phyloP scores from a whole-genome alignment of 2,888 invertebrate species.

The Pterostichus niger region DNA sequence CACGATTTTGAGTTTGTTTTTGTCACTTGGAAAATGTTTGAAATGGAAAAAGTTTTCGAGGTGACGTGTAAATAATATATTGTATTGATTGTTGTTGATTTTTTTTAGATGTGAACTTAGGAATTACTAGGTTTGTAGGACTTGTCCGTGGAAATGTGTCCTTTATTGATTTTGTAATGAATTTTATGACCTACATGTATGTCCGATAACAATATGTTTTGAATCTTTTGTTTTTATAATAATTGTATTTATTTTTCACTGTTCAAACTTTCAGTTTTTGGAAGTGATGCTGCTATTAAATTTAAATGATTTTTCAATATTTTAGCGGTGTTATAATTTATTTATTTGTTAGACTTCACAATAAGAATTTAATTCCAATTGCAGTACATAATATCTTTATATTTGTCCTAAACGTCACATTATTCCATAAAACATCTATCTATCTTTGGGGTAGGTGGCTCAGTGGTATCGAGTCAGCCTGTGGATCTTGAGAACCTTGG shows the following conservation, averaged over 20 bases:
- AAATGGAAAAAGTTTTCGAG: neutral
- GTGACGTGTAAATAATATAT: neutral
- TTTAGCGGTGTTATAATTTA: neutral
- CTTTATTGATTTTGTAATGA: conserved; percentile 41
- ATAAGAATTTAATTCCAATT: no score
- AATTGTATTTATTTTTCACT: neutral
- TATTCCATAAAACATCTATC: no score
- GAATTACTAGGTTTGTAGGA: conserved; percentile 47
- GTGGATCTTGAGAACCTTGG: no score
- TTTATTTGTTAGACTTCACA: no score
- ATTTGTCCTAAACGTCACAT: no score
- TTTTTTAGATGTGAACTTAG: neutral
- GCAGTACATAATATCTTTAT: no score
- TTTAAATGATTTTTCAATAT: neutral
- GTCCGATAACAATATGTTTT: conserved; percentile 11
- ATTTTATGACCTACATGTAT: conserved; percentile 49
- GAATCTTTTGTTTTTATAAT: neutral
- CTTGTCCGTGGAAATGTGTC: neutral
- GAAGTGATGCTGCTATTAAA: neutral
- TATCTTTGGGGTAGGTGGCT: no score
- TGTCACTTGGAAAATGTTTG: neutral
- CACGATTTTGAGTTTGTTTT: conserved; percentile 3
- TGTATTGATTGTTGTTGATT: conserved; percentile 17
- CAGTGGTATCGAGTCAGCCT: no score
- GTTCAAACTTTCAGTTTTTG: no score